Conservation (phyloP, 2,113 vertebrate species). For the Syngnathus scovelli region DNA sequence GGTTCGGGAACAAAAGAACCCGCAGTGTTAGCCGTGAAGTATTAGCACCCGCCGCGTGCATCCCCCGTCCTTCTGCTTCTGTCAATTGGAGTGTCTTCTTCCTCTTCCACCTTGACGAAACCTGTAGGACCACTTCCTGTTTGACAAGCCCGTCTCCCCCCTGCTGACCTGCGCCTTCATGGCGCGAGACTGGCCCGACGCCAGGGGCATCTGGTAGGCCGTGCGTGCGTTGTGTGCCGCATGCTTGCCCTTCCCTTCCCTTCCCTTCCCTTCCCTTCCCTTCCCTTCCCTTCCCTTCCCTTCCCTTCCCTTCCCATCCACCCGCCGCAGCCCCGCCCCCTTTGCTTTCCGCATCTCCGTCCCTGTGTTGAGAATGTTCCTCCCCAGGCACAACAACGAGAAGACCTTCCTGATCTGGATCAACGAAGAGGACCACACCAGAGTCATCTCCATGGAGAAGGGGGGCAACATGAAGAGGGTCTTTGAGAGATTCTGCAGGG, state of each 20-base stretch:
- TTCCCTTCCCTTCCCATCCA: background rate
- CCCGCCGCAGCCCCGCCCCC: background rate
- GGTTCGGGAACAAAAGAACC: conserved; percentile 11
- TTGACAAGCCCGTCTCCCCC: conserved; percentile 13
- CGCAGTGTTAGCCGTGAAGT: background rate
- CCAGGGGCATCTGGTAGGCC: conserved; percentile 13
- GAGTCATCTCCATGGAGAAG: conserved; percentile 95
- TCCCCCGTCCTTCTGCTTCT: background rate
- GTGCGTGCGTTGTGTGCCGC: conserved; percentile 21
- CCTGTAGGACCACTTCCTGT: conserved; percentile 15
- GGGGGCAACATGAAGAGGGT: conserved; percentile 93
- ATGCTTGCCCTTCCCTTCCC: background rate
- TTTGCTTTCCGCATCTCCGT: background rate
- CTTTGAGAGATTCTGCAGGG: conserved; percentile 90
- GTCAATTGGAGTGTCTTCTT: conserved; percentile 19
- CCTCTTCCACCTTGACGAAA: background rate
- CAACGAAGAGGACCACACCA: conserved; percentile 92
- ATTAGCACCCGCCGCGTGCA: background rate
- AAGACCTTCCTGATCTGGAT: conserved; percentile 94
- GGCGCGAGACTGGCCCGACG: conserved; percentile 13
- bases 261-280: background rate
- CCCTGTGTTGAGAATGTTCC: background rate
- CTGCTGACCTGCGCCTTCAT: conserved; percentile 15
- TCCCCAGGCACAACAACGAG: conserved; percentile 83
- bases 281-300: background rate